Conservation (phyloP, 2,113 vertebrate species). For the Pardalotus punctatus region DNA sequence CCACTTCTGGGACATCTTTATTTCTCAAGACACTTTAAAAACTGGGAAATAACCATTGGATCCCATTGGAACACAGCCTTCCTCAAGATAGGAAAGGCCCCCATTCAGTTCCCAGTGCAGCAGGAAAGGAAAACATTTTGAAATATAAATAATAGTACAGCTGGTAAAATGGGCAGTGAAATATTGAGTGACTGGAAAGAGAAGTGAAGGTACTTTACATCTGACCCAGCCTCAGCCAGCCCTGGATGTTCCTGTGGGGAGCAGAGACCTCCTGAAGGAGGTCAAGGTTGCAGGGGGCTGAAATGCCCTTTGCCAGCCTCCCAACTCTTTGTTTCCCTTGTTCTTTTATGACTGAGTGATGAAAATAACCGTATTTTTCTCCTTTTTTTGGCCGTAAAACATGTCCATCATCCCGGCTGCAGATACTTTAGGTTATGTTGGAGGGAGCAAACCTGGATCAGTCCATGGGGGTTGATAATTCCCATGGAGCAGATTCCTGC, state of each 20-base stretch:
- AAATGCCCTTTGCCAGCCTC: background rate
- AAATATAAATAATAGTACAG: background rate
- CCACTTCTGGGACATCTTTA: background rate
- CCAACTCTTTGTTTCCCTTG: background rate
- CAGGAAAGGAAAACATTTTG: background rate
- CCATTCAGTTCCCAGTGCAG: background rate
- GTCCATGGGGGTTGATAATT: background rate
- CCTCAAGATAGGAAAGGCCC: background rate
- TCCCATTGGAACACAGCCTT: background rate
- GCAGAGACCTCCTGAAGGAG: background rate
- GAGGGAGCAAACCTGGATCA: background rate
- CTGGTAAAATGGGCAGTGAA: background rate
- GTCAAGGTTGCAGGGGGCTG: background rate
- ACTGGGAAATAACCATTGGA: background rate
- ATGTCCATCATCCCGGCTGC: background rate
- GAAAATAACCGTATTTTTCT: background rate
- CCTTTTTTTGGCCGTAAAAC: background rate
- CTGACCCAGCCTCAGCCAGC: background rate
- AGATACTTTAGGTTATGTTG: background rate
- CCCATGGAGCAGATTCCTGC: background rate
- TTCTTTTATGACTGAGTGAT: background rate
- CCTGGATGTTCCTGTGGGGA: background rate
- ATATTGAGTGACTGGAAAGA: background rate
- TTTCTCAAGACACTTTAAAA: background rate
- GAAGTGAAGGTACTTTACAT: background rate